Evolutionary conservation across 2,113 vertebrate genomes (phyloP), one percentile per base, ranked within the genome.

Genomic region (Fulica atra): DNA sequence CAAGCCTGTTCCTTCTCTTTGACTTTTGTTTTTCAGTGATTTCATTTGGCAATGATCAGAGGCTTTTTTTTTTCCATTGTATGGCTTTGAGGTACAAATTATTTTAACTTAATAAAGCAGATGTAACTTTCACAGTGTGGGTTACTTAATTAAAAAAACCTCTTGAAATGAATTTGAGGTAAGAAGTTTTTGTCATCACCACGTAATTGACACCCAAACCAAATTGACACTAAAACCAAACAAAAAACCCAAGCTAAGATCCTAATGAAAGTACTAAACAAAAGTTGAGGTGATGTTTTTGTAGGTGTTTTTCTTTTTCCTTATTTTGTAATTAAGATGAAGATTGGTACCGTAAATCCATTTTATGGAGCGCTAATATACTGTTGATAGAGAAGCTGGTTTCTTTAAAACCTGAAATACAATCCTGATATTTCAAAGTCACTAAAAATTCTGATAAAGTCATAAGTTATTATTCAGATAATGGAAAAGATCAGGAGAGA

Each of bases 81-180:
- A 88, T 69, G 61, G 73, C 74, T 95, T 85, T 82, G 35, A 89
- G 85, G 85, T 40, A 85, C 29, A 96, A 88, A 76, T 95, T 92
- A 72, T 82, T 91, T 94, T 94, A 71, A 48, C 70, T 85, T 93
- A 65, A 81, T 71, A 33, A 74, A 48, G 69, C 66, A 74, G 89
- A 79, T 80, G 57, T 81, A 95, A 6, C 33, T 93, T 93, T 88
- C 70, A 85, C 36, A 88, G 5, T 23, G 10, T 69, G 50, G 12
- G 38, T 85, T 82, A 29, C 79, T 85, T 93, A 96, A 95, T 11
- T 79, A 48, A 78, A 92, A 87, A 90, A 88, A 60, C 61, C 9
- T 14, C 44, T 72, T 85, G 48, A 87, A 92, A 81, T 4, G 57
- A 82, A 69, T 72, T 94, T 56, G 9, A 69, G 4, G 33, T 80